Conservation (phyloP, 2,113 vertebrate species). For the Heloderma charlesbogerti region DNA sequence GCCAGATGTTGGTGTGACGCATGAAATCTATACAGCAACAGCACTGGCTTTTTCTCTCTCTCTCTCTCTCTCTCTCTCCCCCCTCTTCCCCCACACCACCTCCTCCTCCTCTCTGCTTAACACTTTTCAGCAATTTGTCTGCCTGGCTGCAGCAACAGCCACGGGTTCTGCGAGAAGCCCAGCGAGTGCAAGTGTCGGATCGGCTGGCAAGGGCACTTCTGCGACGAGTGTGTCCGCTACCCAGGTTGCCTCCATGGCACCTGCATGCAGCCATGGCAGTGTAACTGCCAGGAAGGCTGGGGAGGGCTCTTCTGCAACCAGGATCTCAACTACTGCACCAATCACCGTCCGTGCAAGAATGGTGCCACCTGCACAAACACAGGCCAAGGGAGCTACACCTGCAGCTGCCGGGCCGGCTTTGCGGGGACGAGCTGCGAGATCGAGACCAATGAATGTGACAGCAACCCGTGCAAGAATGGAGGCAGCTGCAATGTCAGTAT, state of each 20-base stretch:
- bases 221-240: slow-evolving; percentile 80
- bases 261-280: slow-evolving; percentile 83
- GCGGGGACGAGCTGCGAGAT: slow-evolving; percentile 79
- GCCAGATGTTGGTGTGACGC: not conserved
- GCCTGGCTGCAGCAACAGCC: slow-evolving; percentile 80
- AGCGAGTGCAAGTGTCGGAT: slow-evolving; percentile 83
- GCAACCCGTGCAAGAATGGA: slow-evolving; percentile 89
- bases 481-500: slow-evolving; percentile 90
- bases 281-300: slow-evolving; percentile 86
- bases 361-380: slow-evolving; percentile 87
- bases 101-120: slow-evolving; percentile 17
- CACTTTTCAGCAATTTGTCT: slow-evolving; percentile 80
- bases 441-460: slow-evolving; percentile 85
- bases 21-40: not conserved
- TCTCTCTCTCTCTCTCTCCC: not conserved
- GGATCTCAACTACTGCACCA: slow-evolving; percentile 89
- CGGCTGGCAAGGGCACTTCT: slow-evolving; percentile 86
- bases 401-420: slow-evolving; percentile 80
- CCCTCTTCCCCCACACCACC: not conserved
- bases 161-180: slow-evolving; percentile 82
- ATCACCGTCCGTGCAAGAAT: slow-evolving; percentile 84
- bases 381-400: slow-evolving; percentile 86
- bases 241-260: slow-evolving; percentile 85
- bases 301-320: slow-evolving; percentile 86
- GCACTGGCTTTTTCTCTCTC: not conserved